phyloP scores from a whole-genome alignment of 2,113 vertebrate species.

The Myiagra hebetior region DNA sequence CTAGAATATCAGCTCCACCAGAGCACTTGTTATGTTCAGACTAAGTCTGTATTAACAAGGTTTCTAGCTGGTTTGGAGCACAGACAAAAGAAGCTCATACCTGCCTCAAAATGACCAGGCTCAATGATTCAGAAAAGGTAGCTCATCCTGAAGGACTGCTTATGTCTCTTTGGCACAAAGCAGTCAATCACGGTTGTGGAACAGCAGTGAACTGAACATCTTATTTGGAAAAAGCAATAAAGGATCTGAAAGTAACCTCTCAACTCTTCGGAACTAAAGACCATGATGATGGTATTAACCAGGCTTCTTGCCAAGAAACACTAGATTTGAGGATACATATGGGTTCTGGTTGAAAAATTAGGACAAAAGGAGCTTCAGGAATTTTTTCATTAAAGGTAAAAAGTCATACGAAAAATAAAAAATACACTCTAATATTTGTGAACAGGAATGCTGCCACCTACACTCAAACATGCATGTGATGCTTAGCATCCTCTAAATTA shows the following conservation, averaged over 20 bases:
- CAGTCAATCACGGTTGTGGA: neutral
- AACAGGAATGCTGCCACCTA: neutral
- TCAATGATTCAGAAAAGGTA: neutral
- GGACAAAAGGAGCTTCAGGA: neutral
- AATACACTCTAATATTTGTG: neutral
- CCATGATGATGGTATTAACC: accelerated
- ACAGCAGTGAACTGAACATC: neutral
- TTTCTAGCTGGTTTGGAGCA: neutral
- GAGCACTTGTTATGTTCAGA: neutral
- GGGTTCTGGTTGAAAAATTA: neutral
- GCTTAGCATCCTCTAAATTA: neutral
- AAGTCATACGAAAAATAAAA: neutral
- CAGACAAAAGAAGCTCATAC: accelerated
- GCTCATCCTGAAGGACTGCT: neutral
- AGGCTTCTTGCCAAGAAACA: neutral
- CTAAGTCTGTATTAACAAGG: neutral
- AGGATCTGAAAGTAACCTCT: neutral
- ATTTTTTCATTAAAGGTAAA: neutral
- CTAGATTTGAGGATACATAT: neutral
- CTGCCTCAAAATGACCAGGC: neutral
- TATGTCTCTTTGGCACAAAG: neutral
- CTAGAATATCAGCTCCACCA: neutral
- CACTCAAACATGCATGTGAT: neutral
- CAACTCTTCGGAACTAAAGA: neutral
- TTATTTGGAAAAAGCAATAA: neutral